phyloP scores from a whole-genome alignment of 2,797 vertebrate genomes.

The Ptychobarbus kaznakovi region DNA sequence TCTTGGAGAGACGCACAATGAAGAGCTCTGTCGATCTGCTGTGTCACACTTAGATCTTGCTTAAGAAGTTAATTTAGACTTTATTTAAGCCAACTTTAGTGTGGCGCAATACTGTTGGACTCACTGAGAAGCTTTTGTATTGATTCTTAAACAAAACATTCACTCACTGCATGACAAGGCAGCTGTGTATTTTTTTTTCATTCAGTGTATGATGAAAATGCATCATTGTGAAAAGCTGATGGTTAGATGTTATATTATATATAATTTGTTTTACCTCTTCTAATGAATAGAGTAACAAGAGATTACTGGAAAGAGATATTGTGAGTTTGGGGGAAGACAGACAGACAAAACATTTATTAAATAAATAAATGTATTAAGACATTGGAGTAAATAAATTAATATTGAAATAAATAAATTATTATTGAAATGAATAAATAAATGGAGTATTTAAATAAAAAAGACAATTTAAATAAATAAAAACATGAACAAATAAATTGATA shows the following conservation, averaged over 20 bases:
- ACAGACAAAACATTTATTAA: neutral
- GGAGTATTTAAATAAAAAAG: neutral
- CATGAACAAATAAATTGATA: neutral
- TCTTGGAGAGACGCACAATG: conserved; percentile 36
- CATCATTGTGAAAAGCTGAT: conserved; percentile 24
- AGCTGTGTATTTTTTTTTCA: neutral
- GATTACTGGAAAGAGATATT: neutral
- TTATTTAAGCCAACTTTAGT: conserved; percentile 33
- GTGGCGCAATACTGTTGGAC: neutral
- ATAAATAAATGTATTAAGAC: neutral
- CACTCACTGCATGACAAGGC: conserved; percentile 6
- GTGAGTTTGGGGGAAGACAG: neutral
- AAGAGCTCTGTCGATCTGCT: neutral
- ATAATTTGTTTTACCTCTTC: neutral
- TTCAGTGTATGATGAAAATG: neutral
- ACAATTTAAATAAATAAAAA: neutral
- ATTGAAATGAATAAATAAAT: neutral
- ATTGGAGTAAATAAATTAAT: neutral
- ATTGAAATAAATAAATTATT: neutral
- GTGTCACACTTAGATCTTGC: neutral
- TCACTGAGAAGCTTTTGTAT: conserved; percentile 4
- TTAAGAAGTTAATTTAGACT: conserved; percentile 32
- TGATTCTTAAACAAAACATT: conserved; percentile 14
- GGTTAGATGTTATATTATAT: neutral
- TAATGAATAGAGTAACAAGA: neutral